A percentile compares a stretch with the other conserved stretches of the same genome.
phyloP scores from a whole-genome alignment of 2,888 invertebrate species.

The Siphlonurus alternatus region DNA sequence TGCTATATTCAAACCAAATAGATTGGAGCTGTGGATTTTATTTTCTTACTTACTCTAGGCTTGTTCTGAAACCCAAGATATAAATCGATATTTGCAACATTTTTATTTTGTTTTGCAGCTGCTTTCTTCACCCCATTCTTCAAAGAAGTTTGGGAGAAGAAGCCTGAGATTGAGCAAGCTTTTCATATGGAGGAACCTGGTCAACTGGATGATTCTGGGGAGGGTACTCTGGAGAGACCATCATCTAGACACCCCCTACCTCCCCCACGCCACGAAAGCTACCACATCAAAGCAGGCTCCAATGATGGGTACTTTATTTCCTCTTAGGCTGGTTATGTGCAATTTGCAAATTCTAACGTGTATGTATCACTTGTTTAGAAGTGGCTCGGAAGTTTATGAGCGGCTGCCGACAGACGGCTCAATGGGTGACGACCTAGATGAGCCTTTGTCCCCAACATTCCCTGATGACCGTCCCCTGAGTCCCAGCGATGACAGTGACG shows the following conservation, averaged over 20 bases:
- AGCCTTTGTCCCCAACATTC: slow-evolving; percentile 26
- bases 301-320: slow-evolving; percentile 19
- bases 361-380: slow-evolving; percentile 22
- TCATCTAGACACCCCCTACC: slow-evolving; percentile 38
- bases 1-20: slow-evolving; percentile 6
- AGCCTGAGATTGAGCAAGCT: slow-evolving; percentile 85
- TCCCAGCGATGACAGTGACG: slow-evolving; percentile 51
- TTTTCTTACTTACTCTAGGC: neutral
- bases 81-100: neutral
- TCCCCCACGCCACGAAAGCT: slow-evolving; percentile 63
- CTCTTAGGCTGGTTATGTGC: no score
- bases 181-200: slow-evolving; percentile 68
- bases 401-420: slow-evolving; percentile 36
- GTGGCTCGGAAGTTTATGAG: slow-evolving; percentile 49
- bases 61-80: no score
- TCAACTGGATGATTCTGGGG: slow-evolving; percentile 43
- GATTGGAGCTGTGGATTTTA: neutral
- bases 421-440: slow-evolving; percentile 23
- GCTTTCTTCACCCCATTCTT: slow-evolving; percentile 92
- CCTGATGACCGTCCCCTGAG: slow-evolving; percentile 35
- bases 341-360: slow-evolving; percentile 2
- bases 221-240: slow-evolving; percentile 52
- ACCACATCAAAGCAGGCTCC: slow-evolving; percentile 40
- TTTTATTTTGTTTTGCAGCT: slow-evolving; percentile 36
- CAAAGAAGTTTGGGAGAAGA: slow-evolving; percentile 91